phyloP scores from a whole-genome alignment of 2,113 vertebrate species.

The Etia nguti region DNA sequence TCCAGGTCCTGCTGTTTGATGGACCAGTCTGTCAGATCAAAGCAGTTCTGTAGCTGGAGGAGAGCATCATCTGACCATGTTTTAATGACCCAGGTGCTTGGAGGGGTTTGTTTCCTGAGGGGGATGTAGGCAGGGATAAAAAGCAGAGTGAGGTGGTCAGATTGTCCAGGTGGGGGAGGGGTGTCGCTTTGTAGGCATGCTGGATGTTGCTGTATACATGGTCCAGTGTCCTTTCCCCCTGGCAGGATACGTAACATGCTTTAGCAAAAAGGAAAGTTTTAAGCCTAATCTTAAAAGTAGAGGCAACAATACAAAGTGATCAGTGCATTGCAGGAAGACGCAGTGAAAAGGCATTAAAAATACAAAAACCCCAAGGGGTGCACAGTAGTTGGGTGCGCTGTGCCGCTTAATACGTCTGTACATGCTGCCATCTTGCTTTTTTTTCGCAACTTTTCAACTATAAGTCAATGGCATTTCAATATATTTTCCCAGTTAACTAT shows the following conservation, averaged over 20 bases:
- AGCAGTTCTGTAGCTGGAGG: neutral
- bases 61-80: neutral
- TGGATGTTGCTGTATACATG: neutral
- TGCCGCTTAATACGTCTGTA: neutral
- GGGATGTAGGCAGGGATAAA: neutral
- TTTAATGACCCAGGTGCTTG: neutral
- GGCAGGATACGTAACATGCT: neutral
- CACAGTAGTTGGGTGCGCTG: neutral
- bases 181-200: neutral
- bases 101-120: neutral
- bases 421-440: neutral
- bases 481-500: neutral
- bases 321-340: neutral
- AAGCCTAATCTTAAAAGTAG: neutral
- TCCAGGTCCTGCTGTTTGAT: neutral
- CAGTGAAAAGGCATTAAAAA: neutral
- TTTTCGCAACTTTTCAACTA: neutral
- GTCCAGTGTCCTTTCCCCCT: neutral
- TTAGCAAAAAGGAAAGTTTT: neutral
- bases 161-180: neutral
- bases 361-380: neutral
- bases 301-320: neutral
- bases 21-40: neutral
- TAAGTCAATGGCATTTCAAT: neutral
- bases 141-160: neutral